These are phyloP conservation scores for Zaprionus bogoriensis DNA, from an alignment of 2,888 invertebrate genomes.

Conservation along the genomic window DNA sequence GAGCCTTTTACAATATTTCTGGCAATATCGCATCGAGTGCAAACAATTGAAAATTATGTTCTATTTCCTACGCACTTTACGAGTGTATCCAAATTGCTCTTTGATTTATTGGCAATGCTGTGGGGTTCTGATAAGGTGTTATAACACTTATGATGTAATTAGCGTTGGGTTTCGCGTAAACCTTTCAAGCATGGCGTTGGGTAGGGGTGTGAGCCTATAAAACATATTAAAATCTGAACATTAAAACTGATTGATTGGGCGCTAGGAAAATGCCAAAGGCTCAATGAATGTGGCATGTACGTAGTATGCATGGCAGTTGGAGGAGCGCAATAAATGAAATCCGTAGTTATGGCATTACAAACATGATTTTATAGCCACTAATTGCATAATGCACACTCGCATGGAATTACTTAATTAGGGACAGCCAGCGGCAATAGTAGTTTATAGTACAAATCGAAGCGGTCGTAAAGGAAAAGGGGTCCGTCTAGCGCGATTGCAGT, in stretches of 20 bases:
- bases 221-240: slow-evolving; percentile 43
- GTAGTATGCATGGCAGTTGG: not conserved
- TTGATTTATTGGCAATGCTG: slow-evolving; percentile 13
- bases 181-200: slow-evolving; percentile 35
- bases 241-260: slow-evolving; percentile 52
- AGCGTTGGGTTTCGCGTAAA: slow-evolving; percentile 24
- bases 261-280: slow-evolving; percentile 28
- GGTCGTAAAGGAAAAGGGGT: slow-evolving; percentile 66
- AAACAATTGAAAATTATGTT: not conserved
- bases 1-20: not conserved
- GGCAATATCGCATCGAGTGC: not conserved
- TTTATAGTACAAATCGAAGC: slow-evolving; percentile 68
- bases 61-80: not conserved
- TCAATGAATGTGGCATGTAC: slow-evolving; percentile 32
- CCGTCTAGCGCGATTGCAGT: slow-evolving; percentile 21
- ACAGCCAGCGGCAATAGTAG: slow-evolving; percentile 62
- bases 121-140: slow-evolving; percentile 3
- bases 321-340: slow-evolving; percentile 43
- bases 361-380: slow-evolving; percentile 69
- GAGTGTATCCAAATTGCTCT: slow-evolving; percentile 3
- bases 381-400: slow-evolving; percentile 68
- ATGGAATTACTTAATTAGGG: slow-evolving; percentile 72
- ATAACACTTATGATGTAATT: slow-evolving; percentile 50
- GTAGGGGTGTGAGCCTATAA: slow-evolving; percentile 34
- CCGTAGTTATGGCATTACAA: slow-evolving; percentile 52